Evolutionary conservation across 1,140 invertebrate genomes (phyloP), one percentile per base, ranked within the genome.

Genomic region (Bradynema listronoti): DNA sequence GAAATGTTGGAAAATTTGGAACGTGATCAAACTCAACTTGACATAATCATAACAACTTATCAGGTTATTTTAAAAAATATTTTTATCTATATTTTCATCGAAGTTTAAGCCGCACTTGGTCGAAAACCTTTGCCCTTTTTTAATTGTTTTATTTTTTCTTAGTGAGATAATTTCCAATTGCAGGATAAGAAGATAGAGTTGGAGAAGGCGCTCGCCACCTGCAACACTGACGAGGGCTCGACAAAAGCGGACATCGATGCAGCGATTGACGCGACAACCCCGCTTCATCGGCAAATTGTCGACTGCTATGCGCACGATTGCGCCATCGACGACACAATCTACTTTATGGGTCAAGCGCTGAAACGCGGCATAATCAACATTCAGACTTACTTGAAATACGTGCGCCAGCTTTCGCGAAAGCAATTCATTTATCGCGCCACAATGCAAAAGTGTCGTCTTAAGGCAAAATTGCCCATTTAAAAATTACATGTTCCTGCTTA

Each of bases 281-380:
- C 94, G 1, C 80, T 99, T 29, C 96, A 97, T 78, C 90, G 89
- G 82, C 94, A 99, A 79, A 85, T 98, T 75, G 80, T 98, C 30
- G 90, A 90, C 81, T 86, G 90, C 32, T 98, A 90, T 85, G 90
- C 91, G 49, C 91, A 97, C 81, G 94, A 98, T 82, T 90, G 92
- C 69, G 91, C 94, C 9, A 87, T 89, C 47, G 93, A 97, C 83
- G 94, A 99, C 84, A 88, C 91, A 51, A 94, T 98, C 72, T 99
- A 97, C 80, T 94, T 92, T 79, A 85, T 98, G 75, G 91, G 90
- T n/a, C 91, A 97, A 82, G 93, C 90, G 24, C 80, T 98, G 51
- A 83, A 91, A 63, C 87, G 87, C 70, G 87, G 88, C 55, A 88
- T 92, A 2, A 90, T 98, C 76, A 91, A 94, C 81, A 80, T 97